Percentiles rank a stretch among this genome's conserved stretches.
These are phyloP conservation scores for Cavia porcellus DNA, from an alignment of 2,113 vertebrate species.

Conservation along the genomic window DNA sequence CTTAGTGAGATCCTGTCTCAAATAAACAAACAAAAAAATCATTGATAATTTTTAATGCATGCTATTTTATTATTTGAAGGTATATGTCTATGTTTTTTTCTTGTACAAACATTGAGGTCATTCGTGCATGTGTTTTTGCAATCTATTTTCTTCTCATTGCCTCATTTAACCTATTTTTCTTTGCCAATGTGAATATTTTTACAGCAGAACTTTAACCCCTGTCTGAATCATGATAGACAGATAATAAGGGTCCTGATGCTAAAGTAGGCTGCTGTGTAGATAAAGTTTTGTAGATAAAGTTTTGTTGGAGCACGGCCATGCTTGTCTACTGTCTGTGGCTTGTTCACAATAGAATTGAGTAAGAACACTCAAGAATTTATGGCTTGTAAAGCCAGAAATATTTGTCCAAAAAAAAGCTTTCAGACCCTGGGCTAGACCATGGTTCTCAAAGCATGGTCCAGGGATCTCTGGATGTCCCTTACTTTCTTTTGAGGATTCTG, in stretches of 20 bases:
- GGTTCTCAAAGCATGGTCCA: not conserved
- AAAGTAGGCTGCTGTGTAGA: not conserved
- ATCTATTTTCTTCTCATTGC: not conserved
- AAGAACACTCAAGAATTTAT: not conserved
- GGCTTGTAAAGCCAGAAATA: not conserved
- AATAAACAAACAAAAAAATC: not conserved
- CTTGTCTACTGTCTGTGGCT: not conserved
- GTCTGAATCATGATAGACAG: not conserved
- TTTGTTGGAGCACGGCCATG: not conserved
- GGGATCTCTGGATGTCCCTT: not conserved
- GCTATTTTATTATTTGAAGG: not conserved
- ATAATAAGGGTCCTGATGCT: not conserved
- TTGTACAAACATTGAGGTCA: not conserved
- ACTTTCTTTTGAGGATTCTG: not conserved
- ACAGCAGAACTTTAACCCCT: not conserved
- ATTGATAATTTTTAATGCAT: not conserved
- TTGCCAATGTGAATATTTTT: not conserved
- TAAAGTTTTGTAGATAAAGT: not conserved
- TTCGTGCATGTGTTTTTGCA: not conserved
- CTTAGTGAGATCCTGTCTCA: not conserved
- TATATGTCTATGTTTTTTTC: not conserved
- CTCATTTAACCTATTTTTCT: not conserved
- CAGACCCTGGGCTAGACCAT: not conserved
- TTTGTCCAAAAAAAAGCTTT: not conserved
- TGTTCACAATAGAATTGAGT: not conserved